A percentile compares a stretch with the other conserved stretches of the same genome.
Evolutionary conservation across 2,113 vertebrate species (phyloP).

Genomic region (Lanius collurio): DNA sequence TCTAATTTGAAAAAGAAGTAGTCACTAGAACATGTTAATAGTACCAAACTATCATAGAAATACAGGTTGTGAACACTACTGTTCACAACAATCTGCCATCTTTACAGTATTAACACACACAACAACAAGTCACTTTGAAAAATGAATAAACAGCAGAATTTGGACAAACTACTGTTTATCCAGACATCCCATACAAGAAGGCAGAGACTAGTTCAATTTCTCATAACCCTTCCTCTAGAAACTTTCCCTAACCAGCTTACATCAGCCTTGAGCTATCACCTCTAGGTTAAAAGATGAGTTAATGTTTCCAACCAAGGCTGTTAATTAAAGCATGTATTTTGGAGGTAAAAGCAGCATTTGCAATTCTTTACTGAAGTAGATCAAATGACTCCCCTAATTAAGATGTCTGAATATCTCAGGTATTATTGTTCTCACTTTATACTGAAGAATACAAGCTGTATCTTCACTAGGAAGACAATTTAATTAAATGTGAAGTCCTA

Average conservation of each 20-base stretch:
- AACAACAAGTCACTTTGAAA: not conserved
- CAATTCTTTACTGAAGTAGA: not conserved
- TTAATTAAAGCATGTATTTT: not conserved
- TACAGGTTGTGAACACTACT: not conserved
- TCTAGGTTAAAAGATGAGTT: not conserved
- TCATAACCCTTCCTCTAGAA: not conserved
- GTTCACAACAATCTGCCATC: not conserved
- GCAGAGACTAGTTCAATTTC: not conserved
- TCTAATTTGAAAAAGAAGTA: constrained; percentile 72
- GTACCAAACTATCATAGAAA: not conserved
- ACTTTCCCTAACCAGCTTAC: not conserved
- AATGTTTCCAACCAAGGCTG: not conserved
- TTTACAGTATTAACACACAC: not conserved
- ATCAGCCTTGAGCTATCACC: not conserved
- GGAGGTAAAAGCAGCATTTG: not conserved
- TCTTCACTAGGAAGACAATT: not conserved
- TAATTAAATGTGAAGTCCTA: not conserved
- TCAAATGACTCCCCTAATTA: not conserved
- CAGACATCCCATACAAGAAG: not conserved
- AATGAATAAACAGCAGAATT: not conserved
- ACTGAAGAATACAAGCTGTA: not conserved
- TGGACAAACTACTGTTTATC: not conserved
- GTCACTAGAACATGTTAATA: not conserved
- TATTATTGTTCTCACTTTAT: not conserved
- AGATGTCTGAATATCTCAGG: not conserved